phyloP scores from a whole-genome alignment of 2,113 vertebrate genomes.

The Chaetops frenatus region DNA sequence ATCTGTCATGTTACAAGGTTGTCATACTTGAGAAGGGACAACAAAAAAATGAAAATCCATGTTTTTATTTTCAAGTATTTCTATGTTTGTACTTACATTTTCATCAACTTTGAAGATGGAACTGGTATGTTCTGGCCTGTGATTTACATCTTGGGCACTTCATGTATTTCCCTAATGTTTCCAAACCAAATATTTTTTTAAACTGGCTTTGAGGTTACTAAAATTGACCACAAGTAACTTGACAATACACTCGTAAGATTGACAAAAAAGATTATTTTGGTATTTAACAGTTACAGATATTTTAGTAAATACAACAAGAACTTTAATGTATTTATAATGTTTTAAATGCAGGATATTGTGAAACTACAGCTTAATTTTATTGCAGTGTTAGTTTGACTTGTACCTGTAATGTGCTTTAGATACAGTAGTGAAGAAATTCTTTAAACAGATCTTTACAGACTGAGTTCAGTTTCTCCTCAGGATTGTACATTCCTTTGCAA shows the following conservation, averaged over 20 bases:
- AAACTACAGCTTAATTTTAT: background rate
- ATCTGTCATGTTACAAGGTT: background rate
- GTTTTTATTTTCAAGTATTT: background rate
- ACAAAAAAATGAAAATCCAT: background rate
- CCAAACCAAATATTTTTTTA: background rate
- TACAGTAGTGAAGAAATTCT: background rate
- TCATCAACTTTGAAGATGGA: background rate
- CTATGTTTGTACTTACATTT: background rate
- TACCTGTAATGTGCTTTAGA: background rate
- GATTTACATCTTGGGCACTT: background rate
- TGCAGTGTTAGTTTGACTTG: background rate
- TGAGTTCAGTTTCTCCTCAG: background rate
- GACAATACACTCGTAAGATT: background rate
- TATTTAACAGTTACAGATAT: background rate
- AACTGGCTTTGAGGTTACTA: background rate
- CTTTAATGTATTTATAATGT: background rate
- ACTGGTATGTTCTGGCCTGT: background rate
- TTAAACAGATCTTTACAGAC: background rate
- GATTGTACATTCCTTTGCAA: background rate
- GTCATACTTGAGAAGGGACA: background rate
- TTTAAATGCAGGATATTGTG: background rate
- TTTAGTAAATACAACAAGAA: background rate
- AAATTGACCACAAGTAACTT: background rate
- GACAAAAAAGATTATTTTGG: background rate
- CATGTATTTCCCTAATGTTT: background rate